Base-by-base conservation (phyloP, 2,797 vertebrate genomes). In the Sebastes nivosus region DNA sequence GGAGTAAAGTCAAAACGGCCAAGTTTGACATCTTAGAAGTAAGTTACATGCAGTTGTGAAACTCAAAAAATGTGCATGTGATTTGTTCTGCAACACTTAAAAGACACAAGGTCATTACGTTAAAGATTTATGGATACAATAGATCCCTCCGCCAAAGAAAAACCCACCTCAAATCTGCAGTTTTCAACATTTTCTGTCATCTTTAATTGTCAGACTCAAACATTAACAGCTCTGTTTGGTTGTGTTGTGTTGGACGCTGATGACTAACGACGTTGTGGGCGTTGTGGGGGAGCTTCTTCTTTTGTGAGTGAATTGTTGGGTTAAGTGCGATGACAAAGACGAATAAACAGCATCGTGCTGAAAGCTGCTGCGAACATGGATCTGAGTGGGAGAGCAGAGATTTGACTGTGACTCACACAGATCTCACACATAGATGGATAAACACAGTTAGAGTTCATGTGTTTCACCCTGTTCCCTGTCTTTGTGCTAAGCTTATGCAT, bases 11-110 rank as follows among this genome's bases (percentile, higher is more conserved):
- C 73, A 99, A 99, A 93, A 99, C 97, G 0, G 98, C 97, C 1
- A 99, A 99, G 92, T 99, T 99, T 71, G 96, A 98, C 84, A 95
- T 99, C 83, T 93, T 99, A 11, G 98, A 99, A 95, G 98, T 99
- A 89, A 77, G 93, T 77, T 10, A 50, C 18, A 50, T 38, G 22
- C 3, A 8, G 34, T 24, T 50, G 11, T 27, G 10, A 13, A 32
- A 20, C 27, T 59, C 12, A 36, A 30, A 18, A 67, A 58, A 46
- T 55, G 42, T 36, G 9, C 4, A 36, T n/a, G 22, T 12, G 34
- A 22, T 27, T 27, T 34, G 22, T 50, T 12, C 24, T 30, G 25
- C 16, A 67, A 18, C 24, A 13, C 0, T 67, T 20, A 25, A 25
- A 24, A 55, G 20, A 67, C 18, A 50, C n/a, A 2, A 10, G n/a